Evolutionary conservation across 2,888 invertebrate genomes (phyloP), one percentile per base, ranked within the genome.

Genomic region (Cheilosia vulpina): DNA sequence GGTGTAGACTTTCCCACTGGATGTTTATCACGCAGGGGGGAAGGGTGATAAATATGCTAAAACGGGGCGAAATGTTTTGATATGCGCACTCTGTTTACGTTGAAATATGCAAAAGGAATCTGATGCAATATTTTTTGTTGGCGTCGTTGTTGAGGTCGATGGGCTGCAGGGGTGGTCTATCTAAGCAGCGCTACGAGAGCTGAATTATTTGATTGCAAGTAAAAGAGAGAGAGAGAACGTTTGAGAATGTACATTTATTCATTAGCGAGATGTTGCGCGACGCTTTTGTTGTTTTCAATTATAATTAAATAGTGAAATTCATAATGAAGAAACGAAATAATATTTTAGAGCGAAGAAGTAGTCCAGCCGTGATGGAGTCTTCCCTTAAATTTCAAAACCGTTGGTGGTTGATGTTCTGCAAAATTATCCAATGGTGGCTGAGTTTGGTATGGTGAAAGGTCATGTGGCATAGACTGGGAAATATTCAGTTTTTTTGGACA

Each of bases 61-160:
- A 75, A 75, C 38, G 47, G 52, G 31, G 11, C 3, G 17, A 19
- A 13, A 57, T 55, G 73, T 50, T 75, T 58, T 65, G 55, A 75
- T 75, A 38, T 57, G 75, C 65, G 55, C 65, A 75, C 66, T 60
- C 68, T 76, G 68, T 68, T 76, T 76, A 66, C 62, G 50, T 68
- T 76, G 76, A 68, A 76, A 76, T 68, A 68, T 76, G 66, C 58
- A 76, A 68, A 76, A 68, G 52, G 41, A 68, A 43, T 76, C 31
- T 60, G 60, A 68, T 60, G 52, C 52, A 60, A 76, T 66, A 53
- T 34, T 58, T 66, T 57, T 19, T 50, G 21, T 13, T 4, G 41
- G 5, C 3, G 4, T 21, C 75, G 21, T 50, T 50, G 21, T 50
- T 50, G 21, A 52, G 47, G 27, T 19, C 13, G 43, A 17, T 2